Evolutionary conservation across 2,888 invertebrate genomes (phyloP).

Genomic region (Strigamia maritima): DNA sequence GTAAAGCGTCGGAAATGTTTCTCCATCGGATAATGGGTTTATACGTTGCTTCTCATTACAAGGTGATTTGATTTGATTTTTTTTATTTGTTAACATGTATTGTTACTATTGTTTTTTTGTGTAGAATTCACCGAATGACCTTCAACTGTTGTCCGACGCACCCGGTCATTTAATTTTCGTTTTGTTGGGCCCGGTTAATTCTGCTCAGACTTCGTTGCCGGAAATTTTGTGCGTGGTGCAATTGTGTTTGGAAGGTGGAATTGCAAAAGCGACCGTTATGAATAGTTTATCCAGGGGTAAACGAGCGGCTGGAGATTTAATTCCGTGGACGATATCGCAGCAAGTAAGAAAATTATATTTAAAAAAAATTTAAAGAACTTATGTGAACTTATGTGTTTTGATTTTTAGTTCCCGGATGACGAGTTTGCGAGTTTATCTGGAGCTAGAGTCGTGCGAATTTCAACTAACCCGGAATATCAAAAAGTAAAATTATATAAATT

Average conservation of each 20-base stretch:
- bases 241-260: constrained; percentile 65
- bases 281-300: constrained; percentile 80
- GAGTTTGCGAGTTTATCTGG: constrained; percentile 88
- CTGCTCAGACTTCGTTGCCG: constrained; percentile 68
- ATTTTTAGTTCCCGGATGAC: constrained; percentile 78
- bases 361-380: background rate
- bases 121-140: constrained; percentile 94
- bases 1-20: constrained; percentile 87
- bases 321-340: constrained; percentile 97
- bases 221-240: constrained; percentile 93
- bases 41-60: constrained; percentile 97
- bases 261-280: constrained; percentile 65
- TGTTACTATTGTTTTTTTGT: constrained; percentile 43
- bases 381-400: background rate
- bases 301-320: constrained; percentile 91
- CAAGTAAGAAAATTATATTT: constrained; percentile 36
- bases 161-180: constrained; percentile 97
- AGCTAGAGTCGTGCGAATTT: constrained; percentile 89
- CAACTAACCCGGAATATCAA: constrained; percentile 97
- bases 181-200: constrained; percentile 78
- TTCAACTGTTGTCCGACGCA: constrained; percentile 97
- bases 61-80: constrained; percentile 56
- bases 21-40: constrained; percentile 86
- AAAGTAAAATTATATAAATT: constrained; percentile 58
- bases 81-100: background rate